Conservation (phyloP, 1,140 invertebrate species). For the Temnothorax nylanderi region DNA sequence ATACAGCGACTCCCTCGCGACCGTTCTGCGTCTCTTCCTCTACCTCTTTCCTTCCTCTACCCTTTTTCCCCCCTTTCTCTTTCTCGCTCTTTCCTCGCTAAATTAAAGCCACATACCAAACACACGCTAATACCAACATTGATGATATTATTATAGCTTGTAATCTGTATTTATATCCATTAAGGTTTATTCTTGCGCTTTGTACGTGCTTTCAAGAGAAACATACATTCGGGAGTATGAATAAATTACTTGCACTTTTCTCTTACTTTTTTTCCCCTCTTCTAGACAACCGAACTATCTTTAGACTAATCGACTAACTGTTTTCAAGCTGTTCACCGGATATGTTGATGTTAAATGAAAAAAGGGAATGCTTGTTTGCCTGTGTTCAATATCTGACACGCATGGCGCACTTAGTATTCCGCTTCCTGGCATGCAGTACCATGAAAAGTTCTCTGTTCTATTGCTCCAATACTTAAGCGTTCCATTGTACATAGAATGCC, state of each 20-base stretch:
- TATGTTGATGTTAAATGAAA: constrained; percentile 80
- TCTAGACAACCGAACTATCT: constrained; percentile 66
- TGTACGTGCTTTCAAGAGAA: background rate
- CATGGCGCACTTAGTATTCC: constrained; percentile 67
- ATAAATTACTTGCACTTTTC: constrained; percentile 13
- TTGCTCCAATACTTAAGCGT: constrained; percentile 45
- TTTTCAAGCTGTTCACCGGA: constrained; percentile 80
- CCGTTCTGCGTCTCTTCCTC: background rate
- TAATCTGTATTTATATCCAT: background rate
- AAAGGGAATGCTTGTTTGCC: constrained; percentile 77
- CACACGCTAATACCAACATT: background rate
- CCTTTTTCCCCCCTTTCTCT: background rate
- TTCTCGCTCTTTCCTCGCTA: background rate
- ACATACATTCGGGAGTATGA: background rate
- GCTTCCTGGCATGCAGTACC: constrained; percentile 63
- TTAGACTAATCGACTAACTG: constrained; percentile 76
- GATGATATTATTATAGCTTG: background rate
- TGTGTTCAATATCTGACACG: constrained; percentile 65
- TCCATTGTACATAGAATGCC: constrained; percentile 37
- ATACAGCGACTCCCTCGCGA: constrained; percentile 64
- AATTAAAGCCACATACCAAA: background rate
- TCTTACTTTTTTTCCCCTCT: background rate
- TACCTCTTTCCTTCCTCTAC: background rate
- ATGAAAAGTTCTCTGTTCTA: constrained; percentile 49
- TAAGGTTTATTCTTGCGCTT: background rate